Conservation (phyloP, 2,797 vertebrate species). For the Streptopelia turtur region DNA sequence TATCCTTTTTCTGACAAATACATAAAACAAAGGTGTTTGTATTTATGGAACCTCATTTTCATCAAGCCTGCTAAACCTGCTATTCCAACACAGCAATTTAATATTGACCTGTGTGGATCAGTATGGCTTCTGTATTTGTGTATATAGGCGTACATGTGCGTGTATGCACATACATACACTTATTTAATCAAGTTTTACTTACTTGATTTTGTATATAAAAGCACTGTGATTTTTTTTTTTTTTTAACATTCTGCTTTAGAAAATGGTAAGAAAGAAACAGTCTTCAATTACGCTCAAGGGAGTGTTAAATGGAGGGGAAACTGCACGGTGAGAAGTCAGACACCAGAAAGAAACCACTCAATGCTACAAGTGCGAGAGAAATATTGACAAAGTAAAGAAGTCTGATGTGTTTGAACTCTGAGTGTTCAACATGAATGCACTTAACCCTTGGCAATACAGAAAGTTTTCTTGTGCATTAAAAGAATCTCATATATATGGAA, state of each 20-base stretch:
- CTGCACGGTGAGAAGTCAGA: background rate
- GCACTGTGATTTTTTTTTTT: background rate
- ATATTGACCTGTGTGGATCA: background rate
- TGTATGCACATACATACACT: too few species aligned
- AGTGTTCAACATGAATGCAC: background rate
- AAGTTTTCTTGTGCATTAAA: background rate
- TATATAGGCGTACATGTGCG: rapidly evolving
- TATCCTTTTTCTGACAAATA: background rate
- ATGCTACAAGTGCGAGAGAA: background rate
- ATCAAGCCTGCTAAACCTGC: background rate
- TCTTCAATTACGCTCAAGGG: background rate
- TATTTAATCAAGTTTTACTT: background rate
- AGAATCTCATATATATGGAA: background rate
- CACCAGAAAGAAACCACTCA: constrained; percentile 24
- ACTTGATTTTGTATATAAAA: background rate
- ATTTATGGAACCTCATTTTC: background rate
- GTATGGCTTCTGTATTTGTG: background rate
- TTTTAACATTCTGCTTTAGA: background rate
- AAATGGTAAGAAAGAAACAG: background rate
- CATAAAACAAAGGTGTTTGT: background rate
- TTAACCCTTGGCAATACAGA: background rate
- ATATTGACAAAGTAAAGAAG: constrained; percentile 43
- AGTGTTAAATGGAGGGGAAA: constrained; percentile 38
- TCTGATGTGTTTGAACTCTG: background rate
- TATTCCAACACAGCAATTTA: background rate